Conservation (phyloP, 2,888 invertebrate species). For the Callinectes sapidus region DNA sequence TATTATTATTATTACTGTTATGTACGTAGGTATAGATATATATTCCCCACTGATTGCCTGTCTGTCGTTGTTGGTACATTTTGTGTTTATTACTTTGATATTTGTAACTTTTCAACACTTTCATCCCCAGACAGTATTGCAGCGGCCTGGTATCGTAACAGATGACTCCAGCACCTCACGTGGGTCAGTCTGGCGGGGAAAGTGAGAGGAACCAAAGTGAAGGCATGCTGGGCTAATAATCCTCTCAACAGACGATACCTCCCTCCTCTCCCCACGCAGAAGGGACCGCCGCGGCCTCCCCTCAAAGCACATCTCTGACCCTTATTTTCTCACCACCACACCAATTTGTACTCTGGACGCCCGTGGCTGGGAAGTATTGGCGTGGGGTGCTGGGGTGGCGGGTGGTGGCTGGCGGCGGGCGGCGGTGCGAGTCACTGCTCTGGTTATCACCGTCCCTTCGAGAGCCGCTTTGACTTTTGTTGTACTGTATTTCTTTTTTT, state of each 20-base stretch:
- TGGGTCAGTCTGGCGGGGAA: neutral
- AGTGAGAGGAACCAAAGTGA: neutral
- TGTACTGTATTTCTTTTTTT: neutral
- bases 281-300: neutral
- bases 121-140: neutral
- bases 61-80: neutral
- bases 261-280: neutral
- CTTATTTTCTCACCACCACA: constrained; percentile 22
- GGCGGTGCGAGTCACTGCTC: constrained; percentile 16
- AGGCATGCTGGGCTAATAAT: neutral
- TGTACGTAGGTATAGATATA: neutral
- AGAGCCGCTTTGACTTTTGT: neutral
- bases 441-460: neutral
- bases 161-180: neutral
- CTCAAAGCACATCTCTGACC: neutral
- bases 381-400: neutral
- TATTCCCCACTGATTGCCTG: neutral
- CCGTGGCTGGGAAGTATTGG: neutral
- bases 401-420: neutral
- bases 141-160: neutral
- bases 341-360: constrained; percentile 18
- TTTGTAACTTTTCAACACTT: neutral
- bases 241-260: neutral
- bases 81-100: neutral
- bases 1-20: too few species aligned